These are phyloP conservation scores for Heliconius congener DNA, from an alignment of 1,140 invertebrate genomes.

Conservation along the genomic window DNA sequence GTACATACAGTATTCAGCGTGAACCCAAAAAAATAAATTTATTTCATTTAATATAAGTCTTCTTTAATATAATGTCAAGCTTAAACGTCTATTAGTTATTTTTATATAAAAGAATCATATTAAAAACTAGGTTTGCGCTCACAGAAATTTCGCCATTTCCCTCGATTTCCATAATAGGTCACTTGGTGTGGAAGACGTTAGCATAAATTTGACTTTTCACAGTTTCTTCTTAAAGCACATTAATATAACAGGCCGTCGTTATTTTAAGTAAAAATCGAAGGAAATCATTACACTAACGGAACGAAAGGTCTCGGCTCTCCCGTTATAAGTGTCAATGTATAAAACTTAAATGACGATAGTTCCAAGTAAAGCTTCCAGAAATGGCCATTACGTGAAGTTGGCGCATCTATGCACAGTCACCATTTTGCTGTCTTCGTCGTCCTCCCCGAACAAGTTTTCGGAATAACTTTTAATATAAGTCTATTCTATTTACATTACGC, in stretches of 20 bases:
- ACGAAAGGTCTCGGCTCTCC: constrained; percentile 27
- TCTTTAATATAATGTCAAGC: background rate
- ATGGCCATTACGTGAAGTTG: constrained; percentile 48
- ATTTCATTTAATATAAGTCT: background rate
- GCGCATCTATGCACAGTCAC: constrained; percentile 46
- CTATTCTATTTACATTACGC: constrained; percentile 35
- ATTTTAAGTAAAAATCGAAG: constrained; percentile 41
- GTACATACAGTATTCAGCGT: too few species aligned
- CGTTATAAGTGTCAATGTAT: constrained; percentile 40
- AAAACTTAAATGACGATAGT: constrained; percentile 45
- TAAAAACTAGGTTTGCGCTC: constrained; percentile 5
- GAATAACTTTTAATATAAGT: constrained; percentile 57
- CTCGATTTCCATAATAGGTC: constrained; percentile 37
- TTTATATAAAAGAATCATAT: background rate
- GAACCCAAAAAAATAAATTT: too few species aligned
- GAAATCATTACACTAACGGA: constrained; percentile 39
- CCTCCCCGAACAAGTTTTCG: constrained; percentile 44
- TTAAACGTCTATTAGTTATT: background rate
- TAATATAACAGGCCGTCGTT: constrained; percentile 37
- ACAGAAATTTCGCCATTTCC: constrained; percentile 21
- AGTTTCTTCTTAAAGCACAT: constrained; percentile 37
- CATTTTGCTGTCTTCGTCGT: constrained; percentile 42
- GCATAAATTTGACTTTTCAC: constrained; percentile 38
- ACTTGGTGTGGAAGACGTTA: constrained; percentile 38
- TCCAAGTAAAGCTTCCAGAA: constrained; percentile 39